Base-by-base conservation (phyloP, 2,113 vertebrate genomes). In the Gallinago undulata region DNA sequence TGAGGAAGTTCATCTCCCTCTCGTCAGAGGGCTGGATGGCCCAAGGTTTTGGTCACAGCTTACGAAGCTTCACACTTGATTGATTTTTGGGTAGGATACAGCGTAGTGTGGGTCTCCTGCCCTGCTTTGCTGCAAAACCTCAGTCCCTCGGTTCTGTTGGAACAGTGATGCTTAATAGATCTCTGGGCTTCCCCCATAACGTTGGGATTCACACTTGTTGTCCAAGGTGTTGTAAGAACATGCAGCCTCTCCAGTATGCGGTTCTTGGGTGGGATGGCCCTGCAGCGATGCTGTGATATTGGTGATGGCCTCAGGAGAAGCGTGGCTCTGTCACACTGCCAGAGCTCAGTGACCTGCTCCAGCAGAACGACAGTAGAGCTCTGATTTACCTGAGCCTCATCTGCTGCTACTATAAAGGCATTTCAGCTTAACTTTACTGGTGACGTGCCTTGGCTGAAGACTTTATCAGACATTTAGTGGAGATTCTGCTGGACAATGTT, bases 261-360 rank as follows among this genome's bases (percentile, higher is more conserved):
- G n/a, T 13, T 75, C 60, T 51, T 56, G 66, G 64, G 48, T 25
- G 53, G 67, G 53, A 47, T 41, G 78, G 45, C 24, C 23, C 25
- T 76, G 43, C 31, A 77, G 55, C 2, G 0, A 17, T 47, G 50
- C 19, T 28, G 53, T 3, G 22, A 4, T 16, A 19, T 63, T 22
- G 13, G 53, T 47, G 66, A 6, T 53, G 79, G 64, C 56, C 66
- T 63, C 47, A 27, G 57, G 53, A 31, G 19, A 13, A 59, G 45
- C 1, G 19, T 81, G 51, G 35, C 12, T 63, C 50, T 92, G 41
- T 59, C 30, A 12, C 13, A 4, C 17, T 45, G 13, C n/a, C 68
- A 68, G 56, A 59, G 30, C 43, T 45, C 6, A 50, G 10, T 30
- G 62, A 16, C 0, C 0, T 9, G 5, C 25, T 60, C 10, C 10